Conservation (phyloP, 1,140 invertebrate species). For the Bombus waltoni region DNA sequence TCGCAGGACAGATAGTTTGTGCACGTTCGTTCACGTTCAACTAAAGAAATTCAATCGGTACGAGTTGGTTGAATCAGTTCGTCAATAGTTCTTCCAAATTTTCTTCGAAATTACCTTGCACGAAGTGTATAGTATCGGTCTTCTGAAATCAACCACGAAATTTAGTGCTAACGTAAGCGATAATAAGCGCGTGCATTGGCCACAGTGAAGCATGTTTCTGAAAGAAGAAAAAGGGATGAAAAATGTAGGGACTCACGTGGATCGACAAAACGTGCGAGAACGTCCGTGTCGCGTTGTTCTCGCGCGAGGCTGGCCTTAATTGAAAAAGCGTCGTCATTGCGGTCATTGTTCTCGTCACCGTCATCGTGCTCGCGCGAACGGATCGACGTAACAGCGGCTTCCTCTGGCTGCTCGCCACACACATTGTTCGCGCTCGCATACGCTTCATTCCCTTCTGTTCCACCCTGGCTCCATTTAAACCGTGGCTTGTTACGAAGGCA, state of each 20-base stretch:
- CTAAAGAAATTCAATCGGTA: too few species aligned
- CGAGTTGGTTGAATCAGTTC: too few species aligned
- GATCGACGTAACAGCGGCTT: constrained; percentile 24
- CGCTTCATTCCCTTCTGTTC: neutral
- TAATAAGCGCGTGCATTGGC: neutral
- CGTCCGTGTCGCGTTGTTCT: constrained; percentile 22
- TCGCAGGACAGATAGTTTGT: too few species aligned
- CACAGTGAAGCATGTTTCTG: neutral
- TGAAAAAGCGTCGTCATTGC: constrained; percentile 33
- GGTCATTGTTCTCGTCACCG: constrained; percentile 27
- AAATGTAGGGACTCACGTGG: neutral
- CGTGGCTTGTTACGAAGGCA: neutral
- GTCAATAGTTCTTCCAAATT: too few species aligned
- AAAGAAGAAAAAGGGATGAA: neutral
- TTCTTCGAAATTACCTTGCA: neutral
- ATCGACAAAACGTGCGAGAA: neutral
- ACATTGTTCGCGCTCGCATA: neutral
- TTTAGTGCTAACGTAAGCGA: neutral
- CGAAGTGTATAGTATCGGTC: neutral
- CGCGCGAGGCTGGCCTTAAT: constrained; percentile 34
- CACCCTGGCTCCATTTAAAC: neutral
- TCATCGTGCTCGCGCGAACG: constrained; percentile 18
- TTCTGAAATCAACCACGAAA: neutral
- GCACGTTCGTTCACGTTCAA: too few species aligned
- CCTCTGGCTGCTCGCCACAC: constrained; percentile 6